Conservation (phyloP, 2,888 invertebrate genomes). For the Taphrorychus bicolor region DNA sequence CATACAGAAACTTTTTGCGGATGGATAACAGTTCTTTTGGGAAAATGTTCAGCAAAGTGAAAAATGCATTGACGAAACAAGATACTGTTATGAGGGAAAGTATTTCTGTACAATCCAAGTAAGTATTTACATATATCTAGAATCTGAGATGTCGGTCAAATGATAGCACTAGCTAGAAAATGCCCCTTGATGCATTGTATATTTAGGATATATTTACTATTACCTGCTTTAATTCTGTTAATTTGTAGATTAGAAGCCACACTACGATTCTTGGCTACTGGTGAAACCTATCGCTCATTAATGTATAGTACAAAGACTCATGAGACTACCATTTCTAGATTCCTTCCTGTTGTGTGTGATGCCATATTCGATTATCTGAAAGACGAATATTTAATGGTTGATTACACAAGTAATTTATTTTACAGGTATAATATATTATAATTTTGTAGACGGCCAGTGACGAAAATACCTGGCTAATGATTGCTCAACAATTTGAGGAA, state of each 20-base stretch:
- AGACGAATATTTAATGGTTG: constrained; percentile 2
- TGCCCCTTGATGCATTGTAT: no score
- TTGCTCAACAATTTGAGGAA: constrained; percentile 5
- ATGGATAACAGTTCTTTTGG: background rate
- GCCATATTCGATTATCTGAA: background rate
- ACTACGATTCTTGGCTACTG: background rate
- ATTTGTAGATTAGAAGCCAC: background rate
- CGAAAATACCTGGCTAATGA: constrained; percentile 1
- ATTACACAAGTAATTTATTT: background rate
- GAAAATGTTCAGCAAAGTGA: background rate
- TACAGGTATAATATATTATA: background rate
- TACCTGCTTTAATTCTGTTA: background rate
- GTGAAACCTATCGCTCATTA: background rate
- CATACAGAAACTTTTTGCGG: background rate
- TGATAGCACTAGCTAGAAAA: no score
- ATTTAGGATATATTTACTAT: background rate
- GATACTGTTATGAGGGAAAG: background rate
- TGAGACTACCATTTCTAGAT: background rate
- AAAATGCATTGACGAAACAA: background rate
- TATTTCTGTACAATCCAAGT: background rate
- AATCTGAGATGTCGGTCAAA: no score
- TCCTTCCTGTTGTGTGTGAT: background rate
- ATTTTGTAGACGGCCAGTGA: background rate
- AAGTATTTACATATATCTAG: no score
- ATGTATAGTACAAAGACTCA: background rate